These are phyloP conservation scores for Hyalella azteca DNA, from an alignment of 2,888 invertebrate genomes.

Conservation along the genomic window DNA sequence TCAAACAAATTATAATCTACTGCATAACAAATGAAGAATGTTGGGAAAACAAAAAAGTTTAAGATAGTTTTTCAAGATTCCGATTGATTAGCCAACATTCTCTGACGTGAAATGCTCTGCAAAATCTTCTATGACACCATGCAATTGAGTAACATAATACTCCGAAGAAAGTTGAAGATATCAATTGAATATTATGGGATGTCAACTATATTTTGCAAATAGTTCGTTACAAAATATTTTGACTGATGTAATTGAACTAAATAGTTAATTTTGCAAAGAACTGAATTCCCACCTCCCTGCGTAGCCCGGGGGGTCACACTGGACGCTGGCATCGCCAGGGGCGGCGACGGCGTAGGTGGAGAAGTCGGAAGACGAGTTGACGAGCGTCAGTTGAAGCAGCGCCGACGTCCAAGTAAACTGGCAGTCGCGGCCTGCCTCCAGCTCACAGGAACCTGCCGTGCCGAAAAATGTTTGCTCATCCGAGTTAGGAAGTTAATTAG, in stretches of 20 bases:
- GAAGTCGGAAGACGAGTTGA: not conserved
- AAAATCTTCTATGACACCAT: no score
- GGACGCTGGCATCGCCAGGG: not conserved
- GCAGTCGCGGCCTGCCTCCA: not conserved
- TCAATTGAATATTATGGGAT: no score
- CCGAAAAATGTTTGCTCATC: not conserved
- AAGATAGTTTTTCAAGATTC: no score
- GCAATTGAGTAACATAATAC: no score
- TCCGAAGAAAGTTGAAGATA: no score
- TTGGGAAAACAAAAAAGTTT: no score
- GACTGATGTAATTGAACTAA: not conserved
- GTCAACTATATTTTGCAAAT: not conserved
- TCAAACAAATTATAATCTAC: no score
- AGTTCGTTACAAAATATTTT: not conserved
- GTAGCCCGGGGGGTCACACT: not conserved
- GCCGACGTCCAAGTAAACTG: not conserved
- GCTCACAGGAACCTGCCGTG: constrained; percentile 3
- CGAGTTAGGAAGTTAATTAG: no score
- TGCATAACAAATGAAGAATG: no score
- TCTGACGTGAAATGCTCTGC: no score
- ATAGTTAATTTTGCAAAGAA: not conserved
- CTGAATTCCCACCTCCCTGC: not conserved
- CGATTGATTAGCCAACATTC: no score
- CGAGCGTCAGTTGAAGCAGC: constrained; percentile 1
- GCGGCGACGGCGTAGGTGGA: not conserved